Percentiles rank a stretch among this genome's conserved stretches.
phyloP scores from a whole-genome alignment of 1,140 invertebrate species.

The Zaprionus ornatus region DNA sequence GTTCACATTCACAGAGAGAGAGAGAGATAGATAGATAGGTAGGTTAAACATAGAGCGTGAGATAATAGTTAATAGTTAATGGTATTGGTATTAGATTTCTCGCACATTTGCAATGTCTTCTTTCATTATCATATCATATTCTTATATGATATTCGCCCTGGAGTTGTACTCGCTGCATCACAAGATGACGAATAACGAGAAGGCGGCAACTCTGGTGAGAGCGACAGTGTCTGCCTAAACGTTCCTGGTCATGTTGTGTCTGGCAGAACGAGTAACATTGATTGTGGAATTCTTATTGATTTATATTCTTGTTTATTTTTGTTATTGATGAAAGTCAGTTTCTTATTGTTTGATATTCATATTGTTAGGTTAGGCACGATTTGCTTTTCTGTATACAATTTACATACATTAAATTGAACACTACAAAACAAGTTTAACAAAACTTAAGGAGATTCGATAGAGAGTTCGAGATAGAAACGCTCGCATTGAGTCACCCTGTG shows the following conservation, averaged over 20 bases:
- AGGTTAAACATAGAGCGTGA: slow-evolving; percentile 17
- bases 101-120: slow-evolving; percentile 9
- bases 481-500: slow-evolving; percentile 9
- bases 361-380: slow-evolving; percentile 61
- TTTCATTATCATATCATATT: not conserved
- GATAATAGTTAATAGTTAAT: slow-evolving; percentile 11
- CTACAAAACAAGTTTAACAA: slow-evolving; percentile 83
- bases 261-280: slow-evolving; percentile 36
- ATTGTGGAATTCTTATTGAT: slow-evolving; percentile 22
- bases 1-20: slow-evolving; percentile 30
- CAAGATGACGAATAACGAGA: slow-evolving; percentile 60
- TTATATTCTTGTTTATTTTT: slow-evolving; percentile 4
- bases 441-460: slow-evolving; percentile 77
- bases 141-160: slow-evolving; percentile 38
- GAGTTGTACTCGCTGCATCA: slow-evolving; percentile 60
- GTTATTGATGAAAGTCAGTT: not conserved
- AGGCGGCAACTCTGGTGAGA: slow-evolving; percentile 19
- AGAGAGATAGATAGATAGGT: not conserved
- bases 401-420: slow-evolving; percentile 83
- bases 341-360: slow-evolving; percentile 44
- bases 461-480: slow-evolving; percentile 9
- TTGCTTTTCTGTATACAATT: slow-evolving; percentile 80
- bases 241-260: slow-evolving; percentile 55
- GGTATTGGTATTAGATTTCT: slow-evolving; percentile 4
- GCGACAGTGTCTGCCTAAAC: slow-evolving; percentile 23